phyloP scores from a whole-genome alignment of 2,888 invertebrate genomes.

The Apomyelois bistriatella region DNA sequence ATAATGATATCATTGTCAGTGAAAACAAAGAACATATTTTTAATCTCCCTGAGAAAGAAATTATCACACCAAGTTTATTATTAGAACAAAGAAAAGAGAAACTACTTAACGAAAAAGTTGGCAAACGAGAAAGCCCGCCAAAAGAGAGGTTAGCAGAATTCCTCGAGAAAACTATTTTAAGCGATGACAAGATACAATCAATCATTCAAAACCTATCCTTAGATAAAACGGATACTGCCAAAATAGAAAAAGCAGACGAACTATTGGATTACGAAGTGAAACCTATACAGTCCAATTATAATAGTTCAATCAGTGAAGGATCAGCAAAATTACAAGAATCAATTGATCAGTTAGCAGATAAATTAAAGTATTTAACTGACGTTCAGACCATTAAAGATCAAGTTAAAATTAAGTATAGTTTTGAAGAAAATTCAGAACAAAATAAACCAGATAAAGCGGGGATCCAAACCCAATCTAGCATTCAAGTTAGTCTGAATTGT shows the following conservation, averaged over 20 bases:
- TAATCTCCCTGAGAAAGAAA: slow-evolving; percentile 17
- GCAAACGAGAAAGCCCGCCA: slow-evolving; percentile 64
- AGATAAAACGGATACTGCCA: slow-evolving; percentile 43
- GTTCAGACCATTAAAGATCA: slow-evolving; percentile 19
- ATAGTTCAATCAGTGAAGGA: slow-evolving; percentile 41
- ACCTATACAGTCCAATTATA: slow-evolving; percentile 25
- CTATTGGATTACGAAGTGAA: slow-evolving; percentile 29
- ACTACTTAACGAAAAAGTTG: slow-evolving; percentile 27
- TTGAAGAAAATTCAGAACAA: slow-evolving; percentile 38
- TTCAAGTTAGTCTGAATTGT: slow-evolving; percentile 59
- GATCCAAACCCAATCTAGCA: slow-evolving; percentile 56
- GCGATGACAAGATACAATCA: slow-evolving; percentile 67
- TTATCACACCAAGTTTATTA: slow-evolving; percentile 37
- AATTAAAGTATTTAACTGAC: slow-evolving; percentile 39
- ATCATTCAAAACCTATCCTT: slow-evolving; percentile 69
- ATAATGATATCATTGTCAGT: not conserved
- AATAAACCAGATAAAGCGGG: slow-evolving; percentile 51
- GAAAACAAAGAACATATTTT: slow-evolving; percentile 8
- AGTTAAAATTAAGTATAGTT: not conserved
- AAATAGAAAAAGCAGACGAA: slow-evolving; percentile 28
- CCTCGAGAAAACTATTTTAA: slow-evolving; percentile 68
- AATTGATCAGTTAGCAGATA: slow-evolving; percentile 50
- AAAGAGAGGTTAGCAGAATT: slow-evolving; percentile 68
- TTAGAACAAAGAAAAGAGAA: slow-evolving; percentile 41
- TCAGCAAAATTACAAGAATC: slow-evolving; percentile 40